Evolutionary conservation across 2,888 invertebrate genomes (phyloP), one percentile per base, ranked within the genome.

Genomic region (Beris morrisii): DNA sequence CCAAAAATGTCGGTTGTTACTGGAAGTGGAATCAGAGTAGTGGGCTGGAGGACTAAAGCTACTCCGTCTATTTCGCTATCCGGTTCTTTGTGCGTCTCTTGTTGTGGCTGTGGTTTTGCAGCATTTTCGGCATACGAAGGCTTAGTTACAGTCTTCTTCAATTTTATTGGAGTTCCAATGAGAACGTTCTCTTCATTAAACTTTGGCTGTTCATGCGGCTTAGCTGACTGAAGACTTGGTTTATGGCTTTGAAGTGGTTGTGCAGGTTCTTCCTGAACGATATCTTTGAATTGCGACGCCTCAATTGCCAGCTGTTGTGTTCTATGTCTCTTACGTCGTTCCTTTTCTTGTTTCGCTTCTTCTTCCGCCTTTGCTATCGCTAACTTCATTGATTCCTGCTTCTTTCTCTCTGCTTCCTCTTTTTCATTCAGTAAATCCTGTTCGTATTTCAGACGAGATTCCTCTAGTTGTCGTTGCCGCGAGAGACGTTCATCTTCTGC

Each of bases 361-460:
- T 86, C 86, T 73, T 91, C 89, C 0, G 93, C 93, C 65, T 87
- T 87, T 74, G 91, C 89, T 52, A 95, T 83, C 1, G 93, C 92
- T 75, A 88, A 87, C 73, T 89, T 85, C 78, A 95, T 85, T 3
- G 88, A 86, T 75, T 90, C 88, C 64, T 91, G 86, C 77, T 92
- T 88, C 71, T 86, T 86, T 73, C 86, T 84, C 75, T 92, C 89
- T 48, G 86, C 83, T 70, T 89, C 85, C 80, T 91, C 86, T 72
- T 88, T 89, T 73, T 91, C 89, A 73, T 86, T 83, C 13, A 84
- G 78, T 70, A 83, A 80, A 63, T 84, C 83, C 69, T 88, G 87
- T 76, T 95, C 95, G 71, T 87, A 84, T 74, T 93, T 89, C 70
- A 89, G 79, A 69, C 88, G 85, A 72, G 85, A 81, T 67, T 86